Base-by-base conservation (phyloP, 2,113 vertebrate species). In the Corydoras maculifer region DNA sequence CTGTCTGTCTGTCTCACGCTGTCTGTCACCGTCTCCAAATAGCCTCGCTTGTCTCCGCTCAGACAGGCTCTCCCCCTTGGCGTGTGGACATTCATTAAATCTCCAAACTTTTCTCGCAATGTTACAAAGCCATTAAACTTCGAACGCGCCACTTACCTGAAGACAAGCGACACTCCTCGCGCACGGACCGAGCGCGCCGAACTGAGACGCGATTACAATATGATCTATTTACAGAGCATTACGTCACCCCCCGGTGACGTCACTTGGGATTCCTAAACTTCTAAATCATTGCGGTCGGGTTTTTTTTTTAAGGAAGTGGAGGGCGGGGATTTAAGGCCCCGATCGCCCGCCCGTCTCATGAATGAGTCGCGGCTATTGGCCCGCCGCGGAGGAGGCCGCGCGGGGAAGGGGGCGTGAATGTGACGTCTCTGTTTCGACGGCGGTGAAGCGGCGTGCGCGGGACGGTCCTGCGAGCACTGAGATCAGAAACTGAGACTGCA, bases 201-300 rank as follows among this genome's bases (percentile, higher is more conserved):
- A 96, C 93, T 96, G 94, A 92, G 90, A 88, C 91, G 90, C 89
- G 94, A 96, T 97, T 95, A 97, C 94, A 94, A 94, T 95, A 94
- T 93, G 89, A 83, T 93, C 95, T 98, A 98, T 98, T 98, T 97
- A 95, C 93, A 98, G 95, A 88, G 93, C 94, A 97, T 98, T 98
- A 98, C 95, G 96, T 98, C 95, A 96, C 86, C 93, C 90, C 85
- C 69, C 76, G 90, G 93, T 98, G 94, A 98, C 95, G 95, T 98
- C 94, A 97, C 94, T 92, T 93, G 94, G 94, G 94, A 98, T 98
- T 97, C 95, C 94, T 96, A 92, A 97, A 98, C 92, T 97, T 96
- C 93, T 97, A 96, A 97, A 96, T 97, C 95, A 96, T 96, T 92
- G 94, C 93, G 91, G 93, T 91, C 90, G 86, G 84, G 58, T 54